Conservation (phyloP, 2,888 invertebrate species). For the Panopea generosa region DNA sequence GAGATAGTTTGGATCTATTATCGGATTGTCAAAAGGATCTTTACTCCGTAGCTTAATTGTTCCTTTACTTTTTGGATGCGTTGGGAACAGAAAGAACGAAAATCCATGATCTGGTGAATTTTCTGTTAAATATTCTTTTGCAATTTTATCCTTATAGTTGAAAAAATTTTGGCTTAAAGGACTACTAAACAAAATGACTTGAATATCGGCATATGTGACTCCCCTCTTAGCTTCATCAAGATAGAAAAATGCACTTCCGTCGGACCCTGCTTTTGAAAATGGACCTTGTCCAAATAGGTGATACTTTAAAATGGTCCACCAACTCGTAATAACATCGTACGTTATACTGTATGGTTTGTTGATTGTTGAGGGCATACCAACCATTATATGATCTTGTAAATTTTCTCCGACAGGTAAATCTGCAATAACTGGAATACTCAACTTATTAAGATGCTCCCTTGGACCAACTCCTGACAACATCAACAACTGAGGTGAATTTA, state of each 20-base stretch:
- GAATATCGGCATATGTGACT: constrained; percentile 10
- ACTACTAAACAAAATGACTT: background rate
- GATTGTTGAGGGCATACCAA: constrained; percentile 54
- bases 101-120: constrained; percentile 76
- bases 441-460: constrained; percentile 76
- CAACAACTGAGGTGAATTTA: constrained; percentile 84
- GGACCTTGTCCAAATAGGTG: constrained; percentile 23
- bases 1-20: constrained; percentile 96
- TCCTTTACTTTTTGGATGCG: constrained; percentile 90
- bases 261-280: background rate
- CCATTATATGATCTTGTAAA: constrained; percentile 71
- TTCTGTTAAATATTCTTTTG: background rate
- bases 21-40: constrained; percentile 92
- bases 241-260: constrained; percentile 13
- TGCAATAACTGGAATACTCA: constrained; percentile 74
- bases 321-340: constrained; percentile 20
- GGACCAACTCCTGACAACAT: constrained; percentile 84
- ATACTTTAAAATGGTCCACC: constrained; percentile 4
- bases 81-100: constrained; percentile 12
- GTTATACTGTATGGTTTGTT: constrained; percentile 68
- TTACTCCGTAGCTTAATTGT: constrained; percentile 90
- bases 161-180: background rate
- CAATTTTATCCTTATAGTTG: constrained; percentile 5
- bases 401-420: constrained; percentile 81
- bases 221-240: background rate